Conservation (phyloP, 2,797 vertebrate genomes). For the Pangasius larnaudii region DNA sequence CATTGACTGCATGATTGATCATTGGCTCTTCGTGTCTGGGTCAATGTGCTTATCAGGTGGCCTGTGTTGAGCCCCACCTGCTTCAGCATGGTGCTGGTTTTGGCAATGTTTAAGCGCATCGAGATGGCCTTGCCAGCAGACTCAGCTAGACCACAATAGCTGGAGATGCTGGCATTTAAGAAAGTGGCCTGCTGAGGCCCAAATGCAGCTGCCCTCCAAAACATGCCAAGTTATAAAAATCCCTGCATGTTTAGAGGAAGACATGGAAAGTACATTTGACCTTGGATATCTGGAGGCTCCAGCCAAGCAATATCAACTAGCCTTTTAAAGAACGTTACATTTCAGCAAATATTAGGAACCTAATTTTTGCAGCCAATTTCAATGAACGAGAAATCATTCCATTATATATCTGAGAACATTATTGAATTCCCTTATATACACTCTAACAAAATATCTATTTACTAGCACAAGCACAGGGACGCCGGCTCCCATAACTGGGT, state of each 20-base stretch:
- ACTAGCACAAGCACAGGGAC: not conserved
- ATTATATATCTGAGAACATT: slow-evolving; percentile 20
- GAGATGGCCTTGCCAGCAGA: slow-evolving; percentile 36
- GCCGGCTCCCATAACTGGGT: not conserved
- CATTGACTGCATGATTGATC: slow-evolving; percentile 56
- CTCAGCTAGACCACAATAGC: slow-evolving; percentile 38
- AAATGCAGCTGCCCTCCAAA: slow-evolving; percentile 34
- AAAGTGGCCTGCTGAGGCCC: slow-evolving; percentile 32
- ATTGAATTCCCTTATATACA: not conserved
- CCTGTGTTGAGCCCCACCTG: slow-evolving; percentile 52
- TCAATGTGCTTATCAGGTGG: slow-evolving; percentile 59
- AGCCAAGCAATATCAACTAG: slow-evolving; percentile 41
- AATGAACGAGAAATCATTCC: slow-evolving; percentile 30
- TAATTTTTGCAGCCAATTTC: slow-evolving; percentile 37
- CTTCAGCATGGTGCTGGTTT: slow-evolving; percentile 40
- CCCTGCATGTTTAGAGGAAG: slow-evolving; percentile 16
- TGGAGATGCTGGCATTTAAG: slow-evolving; percentile 32
- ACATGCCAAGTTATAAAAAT: slow-evolving; percentile 30
- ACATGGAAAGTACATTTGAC: slow-evolving; percentile 32
- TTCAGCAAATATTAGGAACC: slow-evolving; percentile 19
- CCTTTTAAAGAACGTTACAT: slow-evolving; percentile 16
- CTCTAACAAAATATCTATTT: slow-evolving; percentile 30
- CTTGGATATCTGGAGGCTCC: slow-evolving; percentile 8
- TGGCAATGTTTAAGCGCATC: slow-evolving; percentile 39
- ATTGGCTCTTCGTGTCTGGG: slow-evolving; percentile 46